Evolutionary conservation across 2,797 vertebrate species (phyloP).

Genomic region (Enteromius paludinosus): DNA sequence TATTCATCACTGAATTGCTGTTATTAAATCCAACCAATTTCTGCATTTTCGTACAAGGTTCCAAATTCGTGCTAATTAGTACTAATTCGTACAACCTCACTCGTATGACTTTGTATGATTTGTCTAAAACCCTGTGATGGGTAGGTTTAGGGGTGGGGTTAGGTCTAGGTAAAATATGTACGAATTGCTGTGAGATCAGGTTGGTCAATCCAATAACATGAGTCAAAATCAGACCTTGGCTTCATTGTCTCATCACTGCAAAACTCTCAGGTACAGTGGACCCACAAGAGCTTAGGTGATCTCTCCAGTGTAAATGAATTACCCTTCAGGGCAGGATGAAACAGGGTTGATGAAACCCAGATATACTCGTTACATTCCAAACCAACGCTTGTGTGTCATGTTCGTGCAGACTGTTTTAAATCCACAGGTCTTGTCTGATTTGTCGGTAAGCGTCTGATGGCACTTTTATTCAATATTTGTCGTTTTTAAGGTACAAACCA

Average conservation of each 20-base stretch:
- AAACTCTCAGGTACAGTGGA: background rate
- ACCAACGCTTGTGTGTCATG: constrained; percentile 60
- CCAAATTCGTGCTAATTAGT: no score
- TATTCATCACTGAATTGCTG: background rate
- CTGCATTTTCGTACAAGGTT: no score
- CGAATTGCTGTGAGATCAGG: no score
- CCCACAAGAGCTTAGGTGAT: constrained; percentile 4
- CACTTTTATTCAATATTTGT: constrained; percentile 77
- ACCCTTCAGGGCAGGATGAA: constrained; percentile 29
- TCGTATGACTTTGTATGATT: no score
- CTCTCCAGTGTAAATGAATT: constrained; percentile 21
- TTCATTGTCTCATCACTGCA: background rate
- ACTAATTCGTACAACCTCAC: no score
- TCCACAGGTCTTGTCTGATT: constrained; percentile 70
- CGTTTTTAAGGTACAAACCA: constrained; percentile 79
- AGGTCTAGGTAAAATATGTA: no score
- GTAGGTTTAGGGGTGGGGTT: no score
- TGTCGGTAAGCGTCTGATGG: constrained; percentile 66
- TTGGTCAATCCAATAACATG: background rate
- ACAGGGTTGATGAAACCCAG: constrained; percentile 54
- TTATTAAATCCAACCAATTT: background rate
- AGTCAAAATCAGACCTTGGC: background rate
- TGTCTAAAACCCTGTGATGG: no score
- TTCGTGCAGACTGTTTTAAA: constrained; percentile 34
- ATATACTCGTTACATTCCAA: constrained; percentile 44